Evolutionary conservation across 2,797 vertebrate species (phyloP), one percentile per base, ranked within the genome.

Genomic region (Apogon hyalosoma): DNA sequence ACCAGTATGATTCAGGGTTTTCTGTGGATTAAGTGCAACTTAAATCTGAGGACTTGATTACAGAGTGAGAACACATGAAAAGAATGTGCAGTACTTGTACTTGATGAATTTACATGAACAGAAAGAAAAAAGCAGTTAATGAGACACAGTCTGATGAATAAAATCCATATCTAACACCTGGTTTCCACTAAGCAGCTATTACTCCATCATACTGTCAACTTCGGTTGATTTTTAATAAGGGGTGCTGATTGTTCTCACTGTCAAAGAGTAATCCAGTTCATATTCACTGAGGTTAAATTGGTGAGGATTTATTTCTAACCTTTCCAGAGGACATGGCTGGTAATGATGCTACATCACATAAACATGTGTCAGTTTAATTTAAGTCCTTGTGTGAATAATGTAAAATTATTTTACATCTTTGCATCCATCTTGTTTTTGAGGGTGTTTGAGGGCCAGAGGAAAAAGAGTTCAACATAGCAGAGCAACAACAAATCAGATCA

Each of bases 321-420:
- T 6, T 54, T 7, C 4, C 4, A 53, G 38, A 54, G 48, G 7
- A 75, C 19, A 18, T 13, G 40, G 56, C 39, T 63, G 39, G 15
- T 76, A 49, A 55, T 56, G 54, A 69, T 61, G 73, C 80, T 77
- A 78, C 69, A 70, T 76, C 39, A 64, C 55, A 36, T 75, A 21
- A 47, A 69, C 49, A 67, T 60, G 36, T 36, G 57, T 53, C 40
- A 14, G 46, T 59, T 69, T 58, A 59, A 40, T 57, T 52, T 49
- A 73, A 49, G 45, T 72, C 36, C 45, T n/a, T 16, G 0, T 21
- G 13, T 43, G 57, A 16, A 43, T 43, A 7, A 14, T n/a, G 41
- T 43, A 33, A 8, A 33, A 33, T 33, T 3, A 41, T 38, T 46
- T 45, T 19, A 54, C 19, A 60, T 13, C 18, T 21, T 45, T 45